Percentiles rank a stretch among this genome's conserved stretches.
Conservation (phyloP, 2,797 vertebrate species). For the Enteromius anoplus region DNA sequence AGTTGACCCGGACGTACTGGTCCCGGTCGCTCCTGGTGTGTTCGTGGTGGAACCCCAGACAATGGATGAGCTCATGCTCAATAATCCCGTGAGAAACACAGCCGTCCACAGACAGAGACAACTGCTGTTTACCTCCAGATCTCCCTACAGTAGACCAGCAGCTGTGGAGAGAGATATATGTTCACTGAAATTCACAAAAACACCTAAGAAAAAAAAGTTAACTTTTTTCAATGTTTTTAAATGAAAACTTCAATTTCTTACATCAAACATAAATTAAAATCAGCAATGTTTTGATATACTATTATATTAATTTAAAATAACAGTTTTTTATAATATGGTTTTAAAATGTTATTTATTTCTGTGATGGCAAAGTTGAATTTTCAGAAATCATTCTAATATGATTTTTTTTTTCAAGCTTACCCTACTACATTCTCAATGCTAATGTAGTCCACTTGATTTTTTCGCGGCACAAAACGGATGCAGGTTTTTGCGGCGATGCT, state of each 20-base stretch:
- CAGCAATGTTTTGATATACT: not conserved
- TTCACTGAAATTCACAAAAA: not conserved
- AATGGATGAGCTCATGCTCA: slow-evolving; percentile 66
- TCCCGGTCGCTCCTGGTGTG: slow-evolving; percentile 75
- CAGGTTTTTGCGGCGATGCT: slow-evolving; percentile 40
- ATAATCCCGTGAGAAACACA: slow-evolving; percentile 70
- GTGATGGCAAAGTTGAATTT: not conserved
- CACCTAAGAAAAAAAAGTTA: not conserved
- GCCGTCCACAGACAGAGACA: slow-evolving; percentile 68
- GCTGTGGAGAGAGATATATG: slow-evolving; percentile 54
- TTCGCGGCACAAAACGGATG: slow-evolving; percentile 12
- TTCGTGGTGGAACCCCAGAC: slow-evolving; percentile 66
- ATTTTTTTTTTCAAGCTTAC: too few relatives aligned
- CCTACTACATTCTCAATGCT: not conserved
- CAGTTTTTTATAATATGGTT: not conserved
- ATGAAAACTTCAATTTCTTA: not conserved
- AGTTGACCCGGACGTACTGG: slow-evolving; percentile 69
- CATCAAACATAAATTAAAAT: not conserved
- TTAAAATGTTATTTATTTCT: not conserved
- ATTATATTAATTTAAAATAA: not conserved
- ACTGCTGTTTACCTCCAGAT: slow-evolving; percentile 68
- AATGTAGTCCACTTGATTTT: not conserved
- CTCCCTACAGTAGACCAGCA: slow-evolving; percentile 74
- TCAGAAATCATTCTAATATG: not conserved
- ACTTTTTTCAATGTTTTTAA: not conserved